These are phyloP conservation scores for Stegastes partitus DNA, from an alignment of 2,113 vertebrate genomes.

Conservation along the genomic window DNA sequence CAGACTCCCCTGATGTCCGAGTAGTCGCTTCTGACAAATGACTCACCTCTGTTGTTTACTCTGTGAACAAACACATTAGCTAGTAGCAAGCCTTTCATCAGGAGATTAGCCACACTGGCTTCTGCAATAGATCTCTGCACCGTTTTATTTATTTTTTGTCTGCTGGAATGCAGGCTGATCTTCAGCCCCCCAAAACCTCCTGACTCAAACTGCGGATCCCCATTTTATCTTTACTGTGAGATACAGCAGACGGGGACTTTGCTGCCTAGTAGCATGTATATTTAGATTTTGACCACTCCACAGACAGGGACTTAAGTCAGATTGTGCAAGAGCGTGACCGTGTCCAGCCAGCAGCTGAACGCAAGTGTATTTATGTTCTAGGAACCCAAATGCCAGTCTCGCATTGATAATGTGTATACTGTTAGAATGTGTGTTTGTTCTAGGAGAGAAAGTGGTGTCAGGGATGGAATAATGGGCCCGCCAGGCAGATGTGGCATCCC, in stretches of 20 bases:
- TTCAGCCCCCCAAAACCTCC: slow-evolving; percentile 24
- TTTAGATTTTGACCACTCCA: slow-evolving; percentile 29
- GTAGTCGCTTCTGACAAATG: slow-evolving; percentile 47
- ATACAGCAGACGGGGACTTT: slow-evolving; percentile 27
- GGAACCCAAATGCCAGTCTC: slow-evolving; percentile 2
- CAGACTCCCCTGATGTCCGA: slow-evolving; percentile 14
- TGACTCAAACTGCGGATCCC: neutral
- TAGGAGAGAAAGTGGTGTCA: neutral
- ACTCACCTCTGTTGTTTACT: slow-evolving; percentile 61
- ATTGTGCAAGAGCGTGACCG: slow-evolving; percentile 5
- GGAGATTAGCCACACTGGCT: slow-evolving; percentile 43
- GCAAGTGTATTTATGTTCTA: slow-evolving; percentile 21
- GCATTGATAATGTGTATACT: slow-evolving; percentile 33
- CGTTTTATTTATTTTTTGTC: neutral
- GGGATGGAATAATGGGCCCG: slow-evolving; percentile 7
- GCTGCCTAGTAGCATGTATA: slow-evolving; percentile 9
- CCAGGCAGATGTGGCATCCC: slow-evolving; percentile 25
- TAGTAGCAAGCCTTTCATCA: slow-evolving; percentile 46
- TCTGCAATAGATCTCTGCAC: slow-evolving; percentile 41
- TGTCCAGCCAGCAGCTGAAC: slow-evolving; percentile 46
- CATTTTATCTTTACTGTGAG: slow-evolving; percentile 15
- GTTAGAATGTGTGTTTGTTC: slow-evolving; percentile 24
- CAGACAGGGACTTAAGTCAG: slow-evolving; percentile 25
- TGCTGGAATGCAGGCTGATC: slow-evolving; percentile 26
- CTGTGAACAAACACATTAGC: slow-evolving; percentile 67